These are phyloP conservation scores for Parnassius orleans DNA, from an alignment of 2,888 invertebrate genomes.

Conservation along the genomic window DNA sequence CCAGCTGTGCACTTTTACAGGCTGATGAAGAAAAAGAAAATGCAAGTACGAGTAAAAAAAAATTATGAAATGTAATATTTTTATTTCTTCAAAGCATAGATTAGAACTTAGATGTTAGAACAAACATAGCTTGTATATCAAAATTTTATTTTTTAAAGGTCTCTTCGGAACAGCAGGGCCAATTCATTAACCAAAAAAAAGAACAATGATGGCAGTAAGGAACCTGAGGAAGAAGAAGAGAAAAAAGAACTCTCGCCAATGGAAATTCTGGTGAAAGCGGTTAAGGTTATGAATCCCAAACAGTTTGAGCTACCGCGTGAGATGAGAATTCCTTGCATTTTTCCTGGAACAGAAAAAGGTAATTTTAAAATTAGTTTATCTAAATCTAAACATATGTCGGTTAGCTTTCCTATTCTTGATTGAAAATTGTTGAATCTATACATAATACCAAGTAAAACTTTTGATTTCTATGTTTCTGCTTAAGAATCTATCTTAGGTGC, in stretches of 20 bases:
- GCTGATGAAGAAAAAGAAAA: no score
- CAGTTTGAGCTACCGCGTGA: conserved; percentile 94
- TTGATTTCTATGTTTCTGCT: no score
- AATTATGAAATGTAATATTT: no score
- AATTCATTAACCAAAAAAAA: conserved; percentile 57
- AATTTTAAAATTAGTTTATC: conserved; percentile 27
- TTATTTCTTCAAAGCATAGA: no score
- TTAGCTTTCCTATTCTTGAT: no score
- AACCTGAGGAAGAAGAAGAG: conserved; percentile 35
- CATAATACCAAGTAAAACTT: no score
- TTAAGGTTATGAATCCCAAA: conserved; percentile 91
- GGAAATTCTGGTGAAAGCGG: conserved; percentile 90
- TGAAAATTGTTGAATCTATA: no score
- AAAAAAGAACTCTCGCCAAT: conserved; percentile 82
- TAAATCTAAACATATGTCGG: no score
- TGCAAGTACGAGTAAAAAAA: no score
- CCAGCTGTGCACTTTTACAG: no score
- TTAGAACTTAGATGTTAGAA: no score
- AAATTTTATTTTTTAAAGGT: conserved; percentile 34
- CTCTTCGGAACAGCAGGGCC: conserved; percentile 56
- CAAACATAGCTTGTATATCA: not conserved
- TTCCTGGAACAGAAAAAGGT: conserved; percentile 92
- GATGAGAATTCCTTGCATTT: conserved; percentile 86
- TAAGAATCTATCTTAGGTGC: no score
- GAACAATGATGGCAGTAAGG: conserved; percentile 49